These are phyloP conservation scores for Herpetotheres cachinnans DNA, from an alignment of 2,113 vertebrate genomes.

Conservation along the genomic window DNA sequence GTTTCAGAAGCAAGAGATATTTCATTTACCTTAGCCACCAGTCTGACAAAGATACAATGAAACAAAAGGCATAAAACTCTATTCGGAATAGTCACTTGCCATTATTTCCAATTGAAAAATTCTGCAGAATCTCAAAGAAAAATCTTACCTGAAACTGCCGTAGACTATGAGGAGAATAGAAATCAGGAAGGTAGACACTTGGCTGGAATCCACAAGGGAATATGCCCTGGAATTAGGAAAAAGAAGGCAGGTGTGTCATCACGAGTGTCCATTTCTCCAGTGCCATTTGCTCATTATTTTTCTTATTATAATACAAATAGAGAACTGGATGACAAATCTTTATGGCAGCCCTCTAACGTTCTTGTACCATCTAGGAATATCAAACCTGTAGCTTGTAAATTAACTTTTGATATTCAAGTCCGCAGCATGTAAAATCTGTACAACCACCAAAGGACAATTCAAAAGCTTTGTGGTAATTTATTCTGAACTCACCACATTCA, in stretches of 20 bases:
- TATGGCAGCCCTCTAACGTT: neutral
- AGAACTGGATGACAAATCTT: neutral
- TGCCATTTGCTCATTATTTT: neutral
- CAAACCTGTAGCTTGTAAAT: neutral
- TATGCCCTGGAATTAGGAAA: constrained; percentile 86
- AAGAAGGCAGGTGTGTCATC: neutral
- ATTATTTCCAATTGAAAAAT: neutral
- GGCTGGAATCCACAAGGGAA: constrained; percentile 98
- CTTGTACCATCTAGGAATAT: neutral
- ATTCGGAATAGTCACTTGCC: neutral
- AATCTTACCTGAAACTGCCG: constrained; percentile 83
- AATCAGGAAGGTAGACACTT: constrained; percentile 99
- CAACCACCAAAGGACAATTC: neutral
- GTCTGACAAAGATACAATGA: neutral
- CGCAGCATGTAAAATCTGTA: neutral
- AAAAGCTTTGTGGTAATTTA: neutral
- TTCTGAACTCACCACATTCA: neutral
- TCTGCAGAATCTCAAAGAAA: neutral
- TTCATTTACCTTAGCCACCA: neutral
- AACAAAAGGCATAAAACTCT: neutral
- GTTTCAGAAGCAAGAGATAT: neutral
- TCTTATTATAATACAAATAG: neutral
- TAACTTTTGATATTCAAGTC: neutral
- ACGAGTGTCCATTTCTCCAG: neutral
- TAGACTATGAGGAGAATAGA: constrained; percentile 86